Evolutionary conservation across 1,140 invertebrate species (phyloP).

Genomic region (Rhagoletis pomonella): DNA sequence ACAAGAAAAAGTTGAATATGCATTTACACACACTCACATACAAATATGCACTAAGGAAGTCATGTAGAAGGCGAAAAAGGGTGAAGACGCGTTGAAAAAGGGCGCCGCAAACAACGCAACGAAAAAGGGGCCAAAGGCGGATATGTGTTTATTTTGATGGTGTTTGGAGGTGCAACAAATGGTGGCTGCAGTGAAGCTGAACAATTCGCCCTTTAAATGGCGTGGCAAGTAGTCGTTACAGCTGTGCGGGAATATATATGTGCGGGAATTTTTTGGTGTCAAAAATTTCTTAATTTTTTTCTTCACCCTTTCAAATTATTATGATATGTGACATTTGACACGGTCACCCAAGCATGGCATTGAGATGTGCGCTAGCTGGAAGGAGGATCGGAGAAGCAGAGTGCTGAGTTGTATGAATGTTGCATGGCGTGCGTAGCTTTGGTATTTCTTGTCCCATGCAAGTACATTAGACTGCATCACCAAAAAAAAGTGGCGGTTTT

Average conservation of each 20-base stretch:
- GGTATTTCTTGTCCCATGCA: too few relatives aligned
- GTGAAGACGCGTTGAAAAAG: conserved; percentile 42
- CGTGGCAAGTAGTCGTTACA: background rate
- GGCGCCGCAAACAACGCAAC: background rate
- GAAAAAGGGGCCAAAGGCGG: background rate
- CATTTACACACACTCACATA: background rate
- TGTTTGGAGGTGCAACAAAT: conserved; percentile 8
- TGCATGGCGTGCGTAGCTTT: background rate
- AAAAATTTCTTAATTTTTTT: conserved; percentile 44
- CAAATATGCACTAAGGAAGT: background rate
- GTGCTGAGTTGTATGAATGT: background rate
- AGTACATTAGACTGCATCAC: too few relatives aligned
- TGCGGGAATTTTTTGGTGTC: conserved; percentile 46
- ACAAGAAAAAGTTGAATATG: background rate
- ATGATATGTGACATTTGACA: conserved; percentile 50
- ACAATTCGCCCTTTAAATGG: background rate
- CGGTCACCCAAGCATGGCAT: conserved; percentile 44
- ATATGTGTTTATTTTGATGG: background rate
- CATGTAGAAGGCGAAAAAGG: background rate
- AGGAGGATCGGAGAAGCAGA: background rate
- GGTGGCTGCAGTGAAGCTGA: conserved; percentile 44
- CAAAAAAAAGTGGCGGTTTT: too few relatives aligned
- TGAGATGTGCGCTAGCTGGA: background rate
- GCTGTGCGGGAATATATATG: background rate
- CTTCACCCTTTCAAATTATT: conserved; percentile 14